phyloP scores from a whole-genome alignment of 2,888 invertebrate genomes.

The Lepidochitona cinerea region DNA sequence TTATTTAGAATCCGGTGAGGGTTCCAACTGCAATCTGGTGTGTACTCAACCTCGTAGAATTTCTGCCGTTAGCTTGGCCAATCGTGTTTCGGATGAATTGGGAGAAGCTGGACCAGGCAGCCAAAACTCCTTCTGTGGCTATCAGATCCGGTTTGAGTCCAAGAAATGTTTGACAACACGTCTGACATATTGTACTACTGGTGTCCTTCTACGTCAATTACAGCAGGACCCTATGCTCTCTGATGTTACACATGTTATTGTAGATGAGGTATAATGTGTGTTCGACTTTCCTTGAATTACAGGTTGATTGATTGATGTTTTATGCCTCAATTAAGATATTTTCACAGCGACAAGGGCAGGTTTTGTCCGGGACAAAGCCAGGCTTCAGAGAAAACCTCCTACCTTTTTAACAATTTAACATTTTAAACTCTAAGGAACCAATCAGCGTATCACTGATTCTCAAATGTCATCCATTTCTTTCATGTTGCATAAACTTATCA shows the following conservation, averaged over 20 bases:
- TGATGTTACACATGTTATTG: conserved; percentile 60
- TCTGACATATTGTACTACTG: conserved; percentile 87
- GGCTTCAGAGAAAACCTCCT: no score
- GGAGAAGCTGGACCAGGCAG: conserved; percentile 52
- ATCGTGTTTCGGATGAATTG: conserved; percentile 63
- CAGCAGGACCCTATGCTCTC: conserved; percentile 76
- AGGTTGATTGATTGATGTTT: no score
- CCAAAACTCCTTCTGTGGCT: conserved; percentile 52
- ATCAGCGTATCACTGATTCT: background rate
- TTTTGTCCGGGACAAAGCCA: no score
- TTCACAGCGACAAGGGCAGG: no score
- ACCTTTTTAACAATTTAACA: no score
- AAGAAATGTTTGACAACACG: conserved; percentile 50
- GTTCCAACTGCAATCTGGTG: conserved; percentile 52
- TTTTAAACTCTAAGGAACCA: no score
- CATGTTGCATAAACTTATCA: background rate
- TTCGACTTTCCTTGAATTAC: no score
- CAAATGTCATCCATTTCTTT: background rate
- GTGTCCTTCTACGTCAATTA: conserved; percentile 85
- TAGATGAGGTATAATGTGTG: conserved; percentile 70
- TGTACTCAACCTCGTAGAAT: conserved; percentile 67
- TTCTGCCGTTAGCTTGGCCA: conserved; percentile 63
- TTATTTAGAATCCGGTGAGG: conserved; percentile 32
- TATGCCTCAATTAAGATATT: no score
- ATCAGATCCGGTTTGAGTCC: conserved; percentile 64